Base-by-base conservation (phyloP, 2,888 invertebrate genomes). In the Aleiodes leptofemur region DNA sequence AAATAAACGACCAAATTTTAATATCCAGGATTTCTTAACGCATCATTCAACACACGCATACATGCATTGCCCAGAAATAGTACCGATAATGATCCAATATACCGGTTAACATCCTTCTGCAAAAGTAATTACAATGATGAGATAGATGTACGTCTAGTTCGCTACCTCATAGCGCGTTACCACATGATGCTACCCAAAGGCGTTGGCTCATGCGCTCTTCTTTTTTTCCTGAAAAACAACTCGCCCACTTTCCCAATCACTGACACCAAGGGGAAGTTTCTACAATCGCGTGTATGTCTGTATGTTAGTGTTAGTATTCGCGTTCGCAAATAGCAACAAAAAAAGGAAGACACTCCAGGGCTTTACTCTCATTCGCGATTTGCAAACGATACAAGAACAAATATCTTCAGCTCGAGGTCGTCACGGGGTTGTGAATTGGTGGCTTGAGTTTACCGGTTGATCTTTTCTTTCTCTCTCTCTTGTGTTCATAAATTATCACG, bases 81-180 rank as follows among this genome's bases (percentile, higher is more conserved):
- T 86, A 83, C 86, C 86, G 87, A 88, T 87, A 88, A 87, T 87
- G 87, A 88, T 87, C 87, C 87, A 87, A 87, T 87, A 87, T 87
- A 85, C 85, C 85, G 84, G 85, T 86, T 23, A 70, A 88, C 87
- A 88, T 87, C 87, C 85, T 87, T 81, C 86, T 83, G 43, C 9
- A 43, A 83, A 87, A 88, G 88, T 88, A 88, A 88, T 88, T 87
- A 87, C 87, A 87, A 88, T 87, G 87, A 88, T 87, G 86, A 87
- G 86, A 64, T 55, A 85, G 83, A 87, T 85, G 43, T 43, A 43
- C 1, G 7, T 43, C 43, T 9, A n/a, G 43, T 43, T 4, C 43
- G 43, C 43, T 43, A 43, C 43, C 43, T 9, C 9, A 43, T 43
- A 43, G 43, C 43, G 7, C 4, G 43, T 43, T 43, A 43, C 43